Evolutionary conservation across 1,140 invertebrate species (phyloP).

Genomic region (Drosophila eugracilis): DNA sequence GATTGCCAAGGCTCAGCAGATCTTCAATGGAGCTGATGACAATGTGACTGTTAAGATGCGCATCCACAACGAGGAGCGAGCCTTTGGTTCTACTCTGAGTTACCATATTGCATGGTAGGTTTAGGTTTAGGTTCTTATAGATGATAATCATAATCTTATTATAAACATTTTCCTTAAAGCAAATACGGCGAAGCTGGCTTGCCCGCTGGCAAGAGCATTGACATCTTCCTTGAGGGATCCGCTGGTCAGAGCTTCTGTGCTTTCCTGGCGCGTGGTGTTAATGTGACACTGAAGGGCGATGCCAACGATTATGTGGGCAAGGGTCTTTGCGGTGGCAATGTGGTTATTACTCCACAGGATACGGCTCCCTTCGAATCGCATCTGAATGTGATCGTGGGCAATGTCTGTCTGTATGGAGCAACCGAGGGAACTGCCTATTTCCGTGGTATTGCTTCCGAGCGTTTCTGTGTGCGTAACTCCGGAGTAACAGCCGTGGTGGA

Average conservation of each 20-base stretch:
- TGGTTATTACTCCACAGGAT: constrained; percentile 97
- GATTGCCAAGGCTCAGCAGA: constrained; percentile 90
- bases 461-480: constrained; percentile 99
- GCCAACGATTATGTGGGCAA: constrained; percentile 99
- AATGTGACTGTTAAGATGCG: constrained; percentile 91
- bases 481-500: constrained; percentile 96
- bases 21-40: constrained; percentile 90
- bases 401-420: constrained; percentile 99
- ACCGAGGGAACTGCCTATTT: constrained; percentile 97
- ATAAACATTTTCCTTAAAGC: constrained; percentile 85
- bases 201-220: constrained; percentile 92
- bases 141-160: background rate
- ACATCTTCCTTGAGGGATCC: constrained; percentile 95
- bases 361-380: constrained; percentile 93
- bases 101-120: constrained; percentile 96
- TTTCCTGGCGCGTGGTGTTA: constrained; percentile 96
- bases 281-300: constrained; percentile 97
- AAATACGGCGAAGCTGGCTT: constrained; percentile 95
- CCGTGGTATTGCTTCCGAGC: constrained; percentile 97
- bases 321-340: constrained; percentile 97
- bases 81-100: constrained; percentile 97
- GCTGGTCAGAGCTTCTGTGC: constrained; percentile 99
- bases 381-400: constrained; percentile 98
- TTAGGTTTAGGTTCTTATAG: background rate
- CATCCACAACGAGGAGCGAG: constrained; percentile 96